These are phyloP conservation scores for Drosophila melanosoma DNA, from an alignment of 2,888 invertebrate species.

Conservation along the genomic window DNA sequence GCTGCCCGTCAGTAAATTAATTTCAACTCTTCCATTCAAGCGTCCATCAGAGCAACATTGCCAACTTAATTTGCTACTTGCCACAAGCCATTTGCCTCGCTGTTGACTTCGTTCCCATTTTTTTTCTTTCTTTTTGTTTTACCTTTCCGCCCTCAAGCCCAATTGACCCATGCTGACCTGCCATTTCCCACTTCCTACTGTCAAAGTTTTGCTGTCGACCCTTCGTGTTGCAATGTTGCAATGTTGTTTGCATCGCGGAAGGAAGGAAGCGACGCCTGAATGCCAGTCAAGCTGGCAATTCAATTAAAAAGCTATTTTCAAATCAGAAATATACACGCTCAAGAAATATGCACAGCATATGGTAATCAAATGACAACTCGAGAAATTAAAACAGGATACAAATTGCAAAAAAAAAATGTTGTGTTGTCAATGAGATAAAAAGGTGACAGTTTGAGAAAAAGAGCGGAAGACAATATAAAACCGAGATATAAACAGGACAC, in stretches of 20 bases:
- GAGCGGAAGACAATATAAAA: background rate
- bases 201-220: constrained; percentile 2
- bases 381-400: background rate
- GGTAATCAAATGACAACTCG: constrained; percentile 1
- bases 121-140: background rate
- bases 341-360: background rate
- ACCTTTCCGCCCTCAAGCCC: background rate
- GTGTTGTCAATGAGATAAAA: background rate
- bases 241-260: constrained; percentile 3
- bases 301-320: constrained; percentile 52
- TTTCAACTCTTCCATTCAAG: constrained; percentile 16
- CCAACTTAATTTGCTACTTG: constrained; percentile 46
- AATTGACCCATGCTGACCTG: constrained; percentile 5
- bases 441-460: background rate
- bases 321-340: constrained; percentile 2
- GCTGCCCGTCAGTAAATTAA: constrained; percentile 27
- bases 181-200: background rate
- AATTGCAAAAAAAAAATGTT: background rate
- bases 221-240: constrained; percentile 13
- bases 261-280: background rate
- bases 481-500: background rate
- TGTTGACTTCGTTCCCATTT: constrained; percentile 4
- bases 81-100: constrained; percentile 44
- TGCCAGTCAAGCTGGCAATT: constrained; percentile 20
- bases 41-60: constrained; percentile 34